These are phyloP conservation scores for Phragmatobia fuliginosa DNA, from an alignment of 2,888 invertebrate species.

Conservation along the genomic window DNA sequence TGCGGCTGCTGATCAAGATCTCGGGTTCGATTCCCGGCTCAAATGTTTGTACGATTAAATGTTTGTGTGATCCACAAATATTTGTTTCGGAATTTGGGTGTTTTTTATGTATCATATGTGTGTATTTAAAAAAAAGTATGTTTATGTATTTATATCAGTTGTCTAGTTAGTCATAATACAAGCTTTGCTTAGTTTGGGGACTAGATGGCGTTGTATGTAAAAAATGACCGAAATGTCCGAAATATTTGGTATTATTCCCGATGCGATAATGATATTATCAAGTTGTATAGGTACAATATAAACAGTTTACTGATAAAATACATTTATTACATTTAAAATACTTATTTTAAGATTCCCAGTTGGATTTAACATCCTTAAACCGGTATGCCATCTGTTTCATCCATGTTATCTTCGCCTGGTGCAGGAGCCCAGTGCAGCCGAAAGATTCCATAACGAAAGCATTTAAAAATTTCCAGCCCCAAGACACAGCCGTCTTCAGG, in stretches of 20 bases:
- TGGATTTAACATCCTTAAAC: background rate
- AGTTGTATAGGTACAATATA: background rate
- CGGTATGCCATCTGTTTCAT: background rate
- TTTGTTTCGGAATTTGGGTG: too few relatives aligned
- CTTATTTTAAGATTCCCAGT: background rate
- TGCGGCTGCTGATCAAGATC: too few relatives aligned
- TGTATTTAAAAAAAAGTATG: too few relatives aligned
- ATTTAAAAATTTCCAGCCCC: slow-evolving; percentile 49
- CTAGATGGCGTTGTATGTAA: too few relatives aligned
- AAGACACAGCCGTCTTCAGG: slow-evolving; percentile 15
- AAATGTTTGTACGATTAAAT: too few relatives aligned
- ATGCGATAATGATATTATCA: background rate
- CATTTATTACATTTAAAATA: background rate
- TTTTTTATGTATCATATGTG: too few relatives aligned
- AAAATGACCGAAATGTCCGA: too few relatives aligned
- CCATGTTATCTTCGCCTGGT: background rate
- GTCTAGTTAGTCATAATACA: too few relatives aligned
- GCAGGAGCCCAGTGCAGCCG: slow-evolving; percentile 18
- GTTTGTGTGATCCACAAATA: too few relatives aligned
- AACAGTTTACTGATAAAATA: background rate
- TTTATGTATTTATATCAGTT: too few relatives aligned
- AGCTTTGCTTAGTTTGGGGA: too few relatives aligned
- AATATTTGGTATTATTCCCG: background rate
- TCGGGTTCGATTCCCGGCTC: too few relatives aligned
- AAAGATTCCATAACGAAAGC: slow-evolving; percentile 36